phyloP scores from a whole-genome alignment of 2,888 invertebrate species.

The Pilophorus perplexus region DNA sequence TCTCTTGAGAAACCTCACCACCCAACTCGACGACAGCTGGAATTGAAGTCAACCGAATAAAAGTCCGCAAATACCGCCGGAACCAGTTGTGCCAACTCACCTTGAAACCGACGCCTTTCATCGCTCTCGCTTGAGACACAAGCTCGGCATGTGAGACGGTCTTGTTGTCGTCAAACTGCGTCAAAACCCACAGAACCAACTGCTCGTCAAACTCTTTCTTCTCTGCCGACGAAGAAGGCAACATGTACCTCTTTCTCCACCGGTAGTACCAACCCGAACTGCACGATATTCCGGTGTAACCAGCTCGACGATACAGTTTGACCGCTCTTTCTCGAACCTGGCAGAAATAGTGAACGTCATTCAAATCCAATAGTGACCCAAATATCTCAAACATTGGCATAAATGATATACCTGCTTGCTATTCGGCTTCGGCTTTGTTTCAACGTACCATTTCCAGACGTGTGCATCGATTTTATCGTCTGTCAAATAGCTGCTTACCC shows the following conservation, averaged over 20 bases:
- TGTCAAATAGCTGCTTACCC: conserved; percentile 42
- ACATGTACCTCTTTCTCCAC: conserved; percentile 49
- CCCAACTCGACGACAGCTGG: conserved; percentile 51
- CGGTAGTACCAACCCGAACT: conserved; percentile 51
- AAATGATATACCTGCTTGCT: conserved; percentile 43
- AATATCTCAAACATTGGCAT: too few relatives aligned
- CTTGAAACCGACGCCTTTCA: conserved; percentile 39
- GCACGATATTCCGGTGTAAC: conserved; percentile 49
- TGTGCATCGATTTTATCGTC: conserved; percentile 47
- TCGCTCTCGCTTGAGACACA: conserved; percentile 47
- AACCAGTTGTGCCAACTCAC: conserved; percentile 20
- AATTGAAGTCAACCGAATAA: background rate
- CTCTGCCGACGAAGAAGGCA: conserved; percentile 36
- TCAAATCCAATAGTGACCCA: too few relatives aligned
- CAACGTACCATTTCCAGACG: conserved; percentile 48
- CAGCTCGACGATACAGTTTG: conserved; percentile 49
- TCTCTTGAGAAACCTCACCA: conserved; percentile 50
- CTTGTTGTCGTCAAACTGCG: conserved; percentile 50
- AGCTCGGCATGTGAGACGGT: conserved; percentile 49
- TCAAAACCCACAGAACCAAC: conserved; percentile 50
- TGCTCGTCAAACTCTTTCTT: conserved; percentile 45
- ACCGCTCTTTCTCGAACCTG: conserved; percentile 50
- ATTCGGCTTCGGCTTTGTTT: conserved; percentile 41
- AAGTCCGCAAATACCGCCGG: too few relatives aligned
- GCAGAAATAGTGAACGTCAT: background rate